Base-by-base conservation (phyloP, 1,140 invertebrate genomes). In the Grapholita molesta region DNA sequence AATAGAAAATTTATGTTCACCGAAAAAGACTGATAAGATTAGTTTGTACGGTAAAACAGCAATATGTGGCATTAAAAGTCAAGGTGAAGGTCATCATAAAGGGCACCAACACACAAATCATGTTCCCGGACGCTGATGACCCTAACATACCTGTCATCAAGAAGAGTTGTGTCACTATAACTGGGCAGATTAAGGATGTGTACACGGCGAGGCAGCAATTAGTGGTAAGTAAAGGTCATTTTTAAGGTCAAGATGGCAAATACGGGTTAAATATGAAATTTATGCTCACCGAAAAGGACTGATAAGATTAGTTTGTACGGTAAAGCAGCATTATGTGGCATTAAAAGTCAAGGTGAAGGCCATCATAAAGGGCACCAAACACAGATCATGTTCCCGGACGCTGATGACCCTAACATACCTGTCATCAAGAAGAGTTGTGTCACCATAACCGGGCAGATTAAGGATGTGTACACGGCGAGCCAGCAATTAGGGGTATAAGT, bases 121-220 rank as follows among this genome's bases (percentile, higher is more conserved):
- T 97, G 90, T 97, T 97, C 85, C 96, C 96, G 1, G 96, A 98
- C 88, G 94, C 96, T 3, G 94, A 94, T 24, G 96, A 97, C 90
- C 95, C 95, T 61, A 96, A 97, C 88, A 96, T 97, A 69, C 95
- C 96, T 30, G 95, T 94, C 53, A 92, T 98, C 66, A 96, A 97
- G 82, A 98, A 97, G 87, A 98, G 97, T 76, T 97, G 96, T 76
- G 96, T 99, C 32, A 97, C 95, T 42, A 99, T 99, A 64, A 96
- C 95, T 57, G 98, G 98, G 18, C 94, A 94, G 57, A 98, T 98
- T 75, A 94, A 97, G 76, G 96, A 95, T 87, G 97, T 99, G 6
- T 98, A 98, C 80, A 89, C 95, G 28, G 98, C 98, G 5, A 93
- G 97, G 71, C 97, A 99, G 89, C 96, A 98, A 84, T 93, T 99